phyloP scores from a whole-genome alignment of 2,113 vertebrate genomes.

The Platichthys flesus region DNA sequence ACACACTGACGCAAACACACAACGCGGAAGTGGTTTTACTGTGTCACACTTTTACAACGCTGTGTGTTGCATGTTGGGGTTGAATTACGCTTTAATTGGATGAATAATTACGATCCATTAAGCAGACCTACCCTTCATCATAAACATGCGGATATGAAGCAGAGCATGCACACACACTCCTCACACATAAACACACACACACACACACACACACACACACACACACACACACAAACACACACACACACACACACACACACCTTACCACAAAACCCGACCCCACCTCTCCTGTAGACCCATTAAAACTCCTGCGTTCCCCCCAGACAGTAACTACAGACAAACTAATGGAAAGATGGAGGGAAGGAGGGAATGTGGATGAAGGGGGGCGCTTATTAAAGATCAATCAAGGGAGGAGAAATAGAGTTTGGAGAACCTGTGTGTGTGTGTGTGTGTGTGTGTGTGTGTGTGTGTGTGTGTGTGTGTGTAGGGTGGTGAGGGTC shows the following conservation, averaged over 20 bases:
- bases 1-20: not conserved
- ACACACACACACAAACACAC: conserved; percentile 17
- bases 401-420: conserved; percentile 64
- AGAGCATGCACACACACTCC: conserved; percentile 16
- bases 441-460: not conserved
- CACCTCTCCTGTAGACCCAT: conserved; percentile 77
- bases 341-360: conserved; percentile 62
- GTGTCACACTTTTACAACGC: not conserved
- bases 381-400: conserved; percentile 75
- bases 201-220: conserved; percentile 13
- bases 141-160: conserved; percentile 5
- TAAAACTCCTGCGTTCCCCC: conserved; percentile 71
- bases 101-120: conserved; percentile 23
- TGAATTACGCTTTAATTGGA: conserved; percentile 13
- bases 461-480: conserved; percentile 25
- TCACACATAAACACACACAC: not conserved
- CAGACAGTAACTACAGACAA: conserved; percentile 62
- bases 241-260: conserved; percentile 17
- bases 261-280: conserved; percentile 62
- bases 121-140: conserved; percentile 1
- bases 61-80: not conserved
- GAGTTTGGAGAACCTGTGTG: conserved; percentile 12
- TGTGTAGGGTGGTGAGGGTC: conserved; percentile 27
- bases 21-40: not conserved
- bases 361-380: conserved; percentile 35